A percentile compares a stretch with the other conserved stretches of the same genome.
phyloP scores from a whole-genome alignment of 2,797 vertebrate genomes.

The Mallotus villosus region DNA sequence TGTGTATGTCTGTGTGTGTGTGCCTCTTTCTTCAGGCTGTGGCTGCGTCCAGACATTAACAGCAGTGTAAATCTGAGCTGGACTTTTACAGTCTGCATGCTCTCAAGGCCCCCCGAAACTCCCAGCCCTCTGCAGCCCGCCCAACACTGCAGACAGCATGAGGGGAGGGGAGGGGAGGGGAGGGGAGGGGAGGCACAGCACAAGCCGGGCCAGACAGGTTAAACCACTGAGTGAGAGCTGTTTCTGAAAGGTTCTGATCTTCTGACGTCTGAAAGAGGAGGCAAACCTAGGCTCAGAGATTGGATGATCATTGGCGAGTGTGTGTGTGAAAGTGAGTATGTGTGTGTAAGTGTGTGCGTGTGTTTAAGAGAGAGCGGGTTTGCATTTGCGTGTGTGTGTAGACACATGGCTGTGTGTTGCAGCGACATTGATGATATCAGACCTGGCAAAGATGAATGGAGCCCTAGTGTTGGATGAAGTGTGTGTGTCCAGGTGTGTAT shows the following conservation, averaged over 20 bases:
- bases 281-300: too few relatives aligned
- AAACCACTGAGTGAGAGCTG: too few relatives aligned
- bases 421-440: not conserved
- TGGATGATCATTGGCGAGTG: not conserved
- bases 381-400: not conserved
- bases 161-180: too few relatives aligned
- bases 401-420: not conserved
- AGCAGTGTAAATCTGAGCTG: conserved; percentile 54
- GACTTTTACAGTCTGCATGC: conserved; percentile 42
- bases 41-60: conserved; percentile 47
- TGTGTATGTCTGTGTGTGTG: conserved; percentile 17
- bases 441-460: not conserved
- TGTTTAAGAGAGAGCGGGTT: not conserved
- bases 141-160: too few relatives aligned
- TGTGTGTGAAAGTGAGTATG: not conserved
- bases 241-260: too few relatives aligned
- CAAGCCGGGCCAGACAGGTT: too few relatives aligned
- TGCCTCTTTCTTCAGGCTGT: conserved; percentile 9
- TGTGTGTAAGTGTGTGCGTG: not conserved
- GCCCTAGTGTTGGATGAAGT: not conserved
- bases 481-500: not conserved
- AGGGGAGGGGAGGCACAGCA: too few relatives aligned
- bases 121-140: too few relatives aligned
- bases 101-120: conserved; percentile 23
- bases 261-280: too few relatives aligned